A percentile compares a stretch with the other conserved stretches of the same genome.
Conservation (phyloP, 2,888 invertebrate species). For the Tinea pellionella region DNA sequence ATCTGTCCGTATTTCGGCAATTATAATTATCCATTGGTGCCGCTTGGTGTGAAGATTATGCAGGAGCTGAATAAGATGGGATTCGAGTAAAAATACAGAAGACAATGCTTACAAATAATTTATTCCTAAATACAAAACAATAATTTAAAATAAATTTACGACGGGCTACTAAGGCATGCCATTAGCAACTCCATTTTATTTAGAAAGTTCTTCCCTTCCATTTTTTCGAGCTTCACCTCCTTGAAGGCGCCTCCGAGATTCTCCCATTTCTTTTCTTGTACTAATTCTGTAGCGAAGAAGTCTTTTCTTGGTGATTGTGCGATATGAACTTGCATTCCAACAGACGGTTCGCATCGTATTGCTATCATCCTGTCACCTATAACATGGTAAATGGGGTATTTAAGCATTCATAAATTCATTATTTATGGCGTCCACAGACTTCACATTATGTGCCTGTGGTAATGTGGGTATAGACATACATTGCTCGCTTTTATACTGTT, state of each 20-base stretch:
- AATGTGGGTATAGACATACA: too few relatives aligned
- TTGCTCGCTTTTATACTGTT: too few relatives aligned
- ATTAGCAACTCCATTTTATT: constrained; percentile 97
- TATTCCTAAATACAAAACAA: constrained; percentile 19
- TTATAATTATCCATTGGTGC: too few relatives aligned
- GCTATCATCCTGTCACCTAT: constrained; percentile 84
- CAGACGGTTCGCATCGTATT: constrained; percentile 89
- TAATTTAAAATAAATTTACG: constrained; percentile 35
- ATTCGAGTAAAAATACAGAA: neutral
- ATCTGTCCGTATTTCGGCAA: too few relatives aligned
- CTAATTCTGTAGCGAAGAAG: constrained; percentile 87
- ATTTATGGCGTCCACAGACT: too few relatives aligned
- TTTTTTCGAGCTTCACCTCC: constrained; percentile 89
- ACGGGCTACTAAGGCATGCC: constrained; percentile 86
- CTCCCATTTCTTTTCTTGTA: constrained; percentile 93
- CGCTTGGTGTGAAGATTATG: too few relatives aligned
- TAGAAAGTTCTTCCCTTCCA: constrained; percentile 96
- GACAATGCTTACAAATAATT: constrained; percentile 22
- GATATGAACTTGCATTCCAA: constrained; percentile 89
- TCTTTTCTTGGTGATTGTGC: constrained; percentile 90
- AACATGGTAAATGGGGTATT: constrained; percentile 18
- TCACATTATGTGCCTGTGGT: too few relatives aligned
- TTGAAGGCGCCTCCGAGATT: constrained; percentile 93
- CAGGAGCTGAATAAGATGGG: too few relatives aligned
- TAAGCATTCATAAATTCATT: neutral